Base-by-base conservation (phyloP, 2,888 invertebrate genomes). In the Exocentrus adspersus region DNA sequence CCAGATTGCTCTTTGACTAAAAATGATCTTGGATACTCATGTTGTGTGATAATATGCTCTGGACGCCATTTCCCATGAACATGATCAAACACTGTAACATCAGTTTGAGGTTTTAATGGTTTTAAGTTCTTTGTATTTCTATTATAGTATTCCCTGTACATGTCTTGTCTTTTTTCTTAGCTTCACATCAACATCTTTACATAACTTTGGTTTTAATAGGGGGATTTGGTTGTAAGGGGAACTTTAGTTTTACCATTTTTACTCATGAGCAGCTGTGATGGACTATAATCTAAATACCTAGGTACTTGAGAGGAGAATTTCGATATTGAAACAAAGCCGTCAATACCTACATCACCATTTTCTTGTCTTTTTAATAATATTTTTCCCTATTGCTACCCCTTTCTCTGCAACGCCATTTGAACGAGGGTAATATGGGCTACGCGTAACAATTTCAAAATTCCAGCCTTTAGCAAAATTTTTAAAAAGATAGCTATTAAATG, bases 401-500 rank as follows among this genome's bases (percentile, higher is more conserved):
- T 54, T 54, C 21, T 54, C 54, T 5, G 42, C 54, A 14, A 54
- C 21, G n/a, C 54, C 42, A 21, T 42, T 54, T 7, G 56, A 56
- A n/a, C 45, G 20, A 2, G 56, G 45, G 10, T 56, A 56, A 16
- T 56, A 45, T 24, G 56, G 56, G 17, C 56, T 56, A 28, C 45
- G 21, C 16, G 41, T 54, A 42, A 42, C 10, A 12, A 42, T 17
- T 19, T 7, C 10, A 41, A 53, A 53, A 60, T 54, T 53, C 37
- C 60, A 60, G 7, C 37, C 51, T 60, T 21, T 37, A 2, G 60
- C 60, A 60, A 60, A 60, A 12, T 50, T 10, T 42, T 51, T 51
- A 10, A 60, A 50, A 7, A 41, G 6, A n/a, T 41, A 30, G 9
- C 58, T 62, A 52, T 41, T 46, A 19, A 65, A 65, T 2, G 65